Evolutionary conservation across 2,113 vertebrate genomes (phyloP).

Genomic region (Rattus rattus): DNA sequence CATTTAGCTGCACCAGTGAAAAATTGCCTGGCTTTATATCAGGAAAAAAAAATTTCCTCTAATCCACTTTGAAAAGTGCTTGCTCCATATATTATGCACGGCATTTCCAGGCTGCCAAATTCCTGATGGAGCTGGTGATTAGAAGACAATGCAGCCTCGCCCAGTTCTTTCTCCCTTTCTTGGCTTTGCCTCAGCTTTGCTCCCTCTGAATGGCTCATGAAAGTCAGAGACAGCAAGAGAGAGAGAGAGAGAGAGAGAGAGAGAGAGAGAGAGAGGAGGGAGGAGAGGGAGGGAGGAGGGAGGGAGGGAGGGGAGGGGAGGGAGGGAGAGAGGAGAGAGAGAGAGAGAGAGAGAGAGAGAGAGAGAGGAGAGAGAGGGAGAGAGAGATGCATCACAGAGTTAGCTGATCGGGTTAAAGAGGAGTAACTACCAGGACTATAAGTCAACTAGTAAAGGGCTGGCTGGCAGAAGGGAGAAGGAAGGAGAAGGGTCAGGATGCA

Average conservation of each 20-base stretch:
- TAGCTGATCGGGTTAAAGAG: slow-evolving; percentile 50
- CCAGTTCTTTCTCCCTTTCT: slow-evolving; percentile 60
- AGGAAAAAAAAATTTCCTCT: slow-evolving; percentile 47
- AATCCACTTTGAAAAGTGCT: slow-evolving; percentile 74
- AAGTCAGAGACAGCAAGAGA: slow-evolving; percentile 58
- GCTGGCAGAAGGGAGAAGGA: background rate
- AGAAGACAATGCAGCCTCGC: slow-evolving; percentile 67
- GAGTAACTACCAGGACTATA: background rate
- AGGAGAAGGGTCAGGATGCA: background rate
- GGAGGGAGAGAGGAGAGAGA: background rate
- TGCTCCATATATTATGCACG: slow-evolving; percentile 64
- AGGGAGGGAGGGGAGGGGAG: no score
- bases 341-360: no score
- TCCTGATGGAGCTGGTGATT: slow-evolving; percentile 77
- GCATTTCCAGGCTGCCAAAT: slow-evolving; percentile 71
- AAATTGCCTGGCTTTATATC: slow-evolving; percentile 58
- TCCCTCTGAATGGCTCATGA: slow-evolving; percentile 30
- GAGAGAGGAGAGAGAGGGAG: background rate
- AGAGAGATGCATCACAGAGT: background rate
- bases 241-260: background rate
- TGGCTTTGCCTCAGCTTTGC: background rate
- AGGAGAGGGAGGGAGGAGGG: no score
- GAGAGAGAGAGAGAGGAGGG: no score
- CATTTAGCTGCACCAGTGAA: slow-evolving; percentile 61
- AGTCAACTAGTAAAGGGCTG: background rate